A percentile compares a stretch with the other conserved stretches of the same genome.
phyloP scores from a whole-genome alignment of 2,113 vertebrate species.

The Scopus umbretta region DNA sequence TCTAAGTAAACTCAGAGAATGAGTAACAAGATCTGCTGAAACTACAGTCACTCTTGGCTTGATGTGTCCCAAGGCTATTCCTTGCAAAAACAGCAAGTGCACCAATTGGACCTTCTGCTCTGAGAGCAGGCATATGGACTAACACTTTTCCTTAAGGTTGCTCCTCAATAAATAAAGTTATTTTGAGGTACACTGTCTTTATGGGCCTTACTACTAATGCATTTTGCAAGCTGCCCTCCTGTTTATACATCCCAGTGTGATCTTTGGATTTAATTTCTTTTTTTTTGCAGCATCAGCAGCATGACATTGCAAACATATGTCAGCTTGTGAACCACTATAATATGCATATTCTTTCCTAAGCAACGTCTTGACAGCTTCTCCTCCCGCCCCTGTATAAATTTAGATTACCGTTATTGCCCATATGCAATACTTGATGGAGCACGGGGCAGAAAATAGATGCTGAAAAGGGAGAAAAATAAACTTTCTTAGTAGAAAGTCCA shows the following conservation, averaged over 20 bases:
- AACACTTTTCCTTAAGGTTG: neutral
- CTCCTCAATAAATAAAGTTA: neutral
- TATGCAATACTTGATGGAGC: neutral
- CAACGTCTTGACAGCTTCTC: neutral
- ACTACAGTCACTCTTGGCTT: neutral
- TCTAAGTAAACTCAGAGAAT: neutral
- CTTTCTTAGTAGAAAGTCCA: neutral
- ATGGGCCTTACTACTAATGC: neutral
- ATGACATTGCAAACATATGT: neutral
- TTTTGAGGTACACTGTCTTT: neutral
- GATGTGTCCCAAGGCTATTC: neutral
- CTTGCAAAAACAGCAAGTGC: neutral
- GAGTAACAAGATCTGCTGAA: neutral
- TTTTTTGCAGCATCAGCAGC: neutral
- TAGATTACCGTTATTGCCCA: neutral
- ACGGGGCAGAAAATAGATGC: neutral
- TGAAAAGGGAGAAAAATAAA: neutral
- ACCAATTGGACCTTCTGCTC: neutral
- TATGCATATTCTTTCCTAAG: neutral
- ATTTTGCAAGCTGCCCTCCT: neutral
- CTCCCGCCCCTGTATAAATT: neutral
- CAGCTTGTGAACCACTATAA: neutral
- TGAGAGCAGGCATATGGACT: neutral
- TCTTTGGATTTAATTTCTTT: neutral
- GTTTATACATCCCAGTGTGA: neutral